phyloP scores from a whole-genome alignment of 2,113 vertebrate genomes.

The Sinosuthora webbiana region DNA sequence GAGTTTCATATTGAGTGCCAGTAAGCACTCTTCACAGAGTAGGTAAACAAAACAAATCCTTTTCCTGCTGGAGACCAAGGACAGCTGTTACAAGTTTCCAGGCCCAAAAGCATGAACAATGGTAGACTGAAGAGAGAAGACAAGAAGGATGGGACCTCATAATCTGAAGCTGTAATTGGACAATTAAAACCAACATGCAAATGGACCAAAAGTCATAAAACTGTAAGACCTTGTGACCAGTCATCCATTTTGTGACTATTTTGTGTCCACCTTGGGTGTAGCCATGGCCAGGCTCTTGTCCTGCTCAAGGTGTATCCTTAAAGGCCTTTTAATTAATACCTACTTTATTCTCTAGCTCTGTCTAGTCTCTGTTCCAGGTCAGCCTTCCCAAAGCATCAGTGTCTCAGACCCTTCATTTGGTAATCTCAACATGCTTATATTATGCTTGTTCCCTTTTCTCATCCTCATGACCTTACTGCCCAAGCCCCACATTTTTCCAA shows the following conservation, averaged over 20 bases:
- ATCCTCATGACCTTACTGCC: neutral
- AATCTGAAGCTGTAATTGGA: neutral
- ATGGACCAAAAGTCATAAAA: neutral
- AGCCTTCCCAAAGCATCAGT: neutral
- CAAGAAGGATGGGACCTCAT: neutral
- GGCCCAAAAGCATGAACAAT: neutral
- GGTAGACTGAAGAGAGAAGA: neutral
- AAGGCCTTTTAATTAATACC: neutral
- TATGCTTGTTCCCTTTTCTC: neutral
- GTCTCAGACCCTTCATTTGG: neutral
- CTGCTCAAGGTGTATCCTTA: neutral
- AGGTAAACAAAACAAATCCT: neutral
- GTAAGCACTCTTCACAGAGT: neutral
- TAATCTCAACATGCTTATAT: neutral
- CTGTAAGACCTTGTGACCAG: neutral
- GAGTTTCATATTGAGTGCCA: neutral
- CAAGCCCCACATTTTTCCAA: neutral
- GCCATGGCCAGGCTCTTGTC: neutral
- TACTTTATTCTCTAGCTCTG: neutral
- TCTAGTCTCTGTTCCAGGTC: neutral
- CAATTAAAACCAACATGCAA: neutral
- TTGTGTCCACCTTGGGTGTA: neutral
- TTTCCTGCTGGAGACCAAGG: neutral
- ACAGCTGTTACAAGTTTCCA: neutral
- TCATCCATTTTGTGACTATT: neutral